Evolutionary conservation across 2,888 invertebrate genomes (phyloP).

Genomic region (Yponomeuta plumbellus): DNA sequence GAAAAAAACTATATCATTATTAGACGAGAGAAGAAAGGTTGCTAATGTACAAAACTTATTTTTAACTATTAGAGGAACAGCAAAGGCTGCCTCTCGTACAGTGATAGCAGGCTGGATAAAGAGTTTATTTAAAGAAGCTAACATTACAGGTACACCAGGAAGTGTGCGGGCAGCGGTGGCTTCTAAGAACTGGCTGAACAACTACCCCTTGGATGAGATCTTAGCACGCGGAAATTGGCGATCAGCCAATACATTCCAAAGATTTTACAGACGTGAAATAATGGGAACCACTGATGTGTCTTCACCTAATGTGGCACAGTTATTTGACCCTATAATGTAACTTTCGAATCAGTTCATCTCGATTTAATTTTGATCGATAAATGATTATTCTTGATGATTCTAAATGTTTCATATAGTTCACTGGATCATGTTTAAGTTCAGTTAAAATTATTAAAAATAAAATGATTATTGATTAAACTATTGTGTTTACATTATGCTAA

Average conservation of each 20-base stretch:
- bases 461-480: no score
- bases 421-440: no score
- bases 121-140: constrained; percentile 16
- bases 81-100: constrained; percentile 1
- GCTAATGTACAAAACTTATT: neutral
- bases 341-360: neutral
- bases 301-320: neutral
- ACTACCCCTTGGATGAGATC: constrained; percentile 22
- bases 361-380: neutral
- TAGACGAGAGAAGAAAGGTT: neutral
- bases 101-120: constrained; percentile 12
- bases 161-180: constrained; percentile 16
- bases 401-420: neutral
- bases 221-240: constrained; percentile 21
- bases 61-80: neutral
- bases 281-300: neutral
- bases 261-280: constrained; percentile 21
- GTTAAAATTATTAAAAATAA: no score
- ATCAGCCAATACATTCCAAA: constrained; percentile 20
- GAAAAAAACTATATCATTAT: neutral
- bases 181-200: constrained; percentile 14
- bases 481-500: no score
- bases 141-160: constrained; percentile 13
- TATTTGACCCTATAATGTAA: neutral
- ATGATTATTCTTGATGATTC: neutral